Percentiles rank a stretch among this genome's conserved stretches.
Evolutionary conservation across 2,797 vertebrate species (phyloP).

Genomic region (Serranus cabrilla): DNA sequence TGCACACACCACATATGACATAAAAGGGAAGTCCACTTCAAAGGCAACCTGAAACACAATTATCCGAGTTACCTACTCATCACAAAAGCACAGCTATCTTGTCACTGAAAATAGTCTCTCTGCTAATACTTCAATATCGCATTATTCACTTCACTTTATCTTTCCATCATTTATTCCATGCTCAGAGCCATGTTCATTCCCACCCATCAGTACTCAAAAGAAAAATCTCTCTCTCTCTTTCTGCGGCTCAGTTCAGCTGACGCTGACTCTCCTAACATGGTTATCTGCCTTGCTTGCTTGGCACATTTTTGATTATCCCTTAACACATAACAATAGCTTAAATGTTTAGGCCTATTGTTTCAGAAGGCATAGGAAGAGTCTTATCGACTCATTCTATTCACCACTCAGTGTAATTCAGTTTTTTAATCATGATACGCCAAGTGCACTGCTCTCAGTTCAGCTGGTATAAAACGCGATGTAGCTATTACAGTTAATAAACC

Average conservation of each 20-base stretch:
- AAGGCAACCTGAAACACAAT: conserved; percentile 56
- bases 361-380: conserved; percentile 1
- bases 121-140: conserved; percentile 58
- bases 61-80: conserved; percentile 62
- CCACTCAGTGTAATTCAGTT: conserved; percentile 36
- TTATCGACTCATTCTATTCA: conserved; percentile 45
- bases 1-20: conserved; percentile 19
- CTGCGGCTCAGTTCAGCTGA: conserved; percentile 55
- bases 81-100: conserved; percentile 48
- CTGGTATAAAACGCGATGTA: conserved; percentile 15
- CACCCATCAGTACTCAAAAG: conserved; percentile 41
- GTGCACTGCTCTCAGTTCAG: conserved; percentile 29
- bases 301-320: conserved; percentile 60
- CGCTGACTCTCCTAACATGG: conserved; percentile 47
- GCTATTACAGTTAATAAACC: conserved; percentile 51
- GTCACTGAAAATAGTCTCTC: conserved; percentile 52
- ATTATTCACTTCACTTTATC: conserved; percentile 66
- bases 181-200: conserved; percentile 53
- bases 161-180: conserved; percentile 49
- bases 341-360: conserved; percentile 55
- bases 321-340: conserved; percentile 43
- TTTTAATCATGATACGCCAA: conserved; percentile 51
- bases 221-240: conserved; percentile 27
- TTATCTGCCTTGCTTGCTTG: conserved; percentile 53
- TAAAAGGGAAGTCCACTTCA: conserved; percentile 49